Evolutionary conservation across 2,113 vertebrate genomes (phyloP).

Genomic region (Heterotis niloticus): DNA sequence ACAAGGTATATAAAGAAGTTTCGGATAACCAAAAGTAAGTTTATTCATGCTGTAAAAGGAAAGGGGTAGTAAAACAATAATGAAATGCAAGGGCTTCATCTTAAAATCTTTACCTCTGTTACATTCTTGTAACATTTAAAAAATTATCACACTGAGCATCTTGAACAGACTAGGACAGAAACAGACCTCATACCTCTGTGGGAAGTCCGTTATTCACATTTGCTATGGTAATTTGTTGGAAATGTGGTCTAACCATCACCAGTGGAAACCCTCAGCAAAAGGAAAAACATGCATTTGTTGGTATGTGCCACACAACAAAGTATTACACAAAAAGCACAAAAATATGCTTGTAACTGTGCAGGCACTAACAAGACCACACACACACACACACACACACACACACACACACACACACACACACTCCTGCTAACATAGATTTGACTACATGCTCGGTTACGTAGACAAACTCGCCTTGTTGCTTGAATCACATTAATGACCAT

Average conservation of each 20-base stretch:
- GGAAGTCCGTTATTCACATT: not conserved
- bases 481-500: not conserved
- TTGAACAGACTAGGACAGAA: not conserved
- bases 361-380: not conserved
- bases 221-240: not conserved
- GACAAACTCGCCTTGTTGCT: not conserved
- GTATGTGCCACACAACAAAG: not conserved
- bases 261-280: not conserved
- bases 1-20: not conserved
- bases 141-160: constrained; percentile 2
- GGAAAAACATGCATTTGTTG: not conserved
- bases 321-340: not conserved
- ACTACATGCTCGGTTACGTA: too few relatives aligned
- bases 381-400: constrained; percentile 23
- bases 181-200: not conserved
- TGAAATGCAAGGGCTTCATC: not conserved
- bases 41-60: too few relatives aligned
- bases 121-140: not conserved
- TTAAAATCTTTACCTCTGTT: not conserved
- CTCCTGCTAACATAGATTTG: too few relatives aligned
- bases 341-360: not conserved
- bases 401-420: constrained; percentile 10
- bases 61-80: not conserved
- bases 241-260: not conserved
- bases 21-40: not conserved